phyloP scores from a whole-genome alignment of 1,140 invertebrate species.

The Plectrocnemia conspersa region DNA sequence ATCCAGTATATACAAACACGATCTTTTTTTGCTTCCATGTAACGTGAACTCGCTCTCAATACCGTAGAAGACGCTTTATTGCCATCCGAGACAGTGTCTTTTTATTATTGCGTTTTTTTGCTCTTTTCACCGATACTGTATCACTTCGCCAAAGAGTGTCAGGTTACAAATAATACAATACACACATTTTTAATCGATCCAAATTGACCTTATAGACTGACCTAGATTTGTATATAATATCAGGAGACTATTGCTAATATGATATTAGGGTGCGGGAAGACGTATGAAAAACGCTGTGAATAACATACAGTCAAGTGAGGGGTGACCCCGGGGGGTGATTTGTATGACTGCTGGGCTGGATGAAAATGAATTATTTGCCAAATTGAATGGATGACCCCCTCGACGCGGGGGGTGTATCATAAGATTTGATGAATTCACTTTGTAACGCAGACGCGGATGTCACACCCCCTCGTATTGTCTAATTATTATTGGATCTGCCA shows the following conservation, averaged over 20 bases:
- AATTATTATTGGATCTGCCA: no score
- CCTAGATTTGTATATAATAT: no score
- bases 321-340: constrained; percentile 28
- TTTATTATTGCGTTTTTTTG: constrained; percentile 14
- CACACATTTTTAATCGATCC: constrained; percentile 1
- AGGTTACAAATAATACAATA: not conserved
- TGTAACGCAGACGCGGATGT: constrained; percentile 15
- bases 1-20: not conserved
- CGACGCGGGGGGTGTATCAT: constrained; percentile 15
- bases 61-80: constrained; percentile 11
- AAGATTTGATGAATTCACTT: constrained; percentile 17
- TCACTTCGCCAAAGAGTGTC: constrained; percentile 12
- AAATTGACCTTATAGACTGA: not conserved
- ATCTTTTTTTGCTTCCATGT: constrained; percentile 13
- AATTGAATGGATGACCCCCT: constrained; percentile 24
- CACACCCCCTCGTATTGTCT: constrained; percentile 6
- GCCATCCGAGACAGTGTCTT: not conserved
- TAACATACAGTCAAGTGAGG: constrained; percentile 6
- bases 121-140: constrained; percentile 10
- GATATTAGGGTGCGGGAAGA: not conserved
- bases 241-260: no score
- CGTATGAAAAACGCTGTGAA: not conserved
- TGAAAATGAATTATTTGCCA: constrained; percentile 25
- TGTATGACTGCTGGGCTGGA: constrained; percentile 11
- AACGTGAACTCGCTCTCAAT: constrained; percentile 8